These are phyloP conservation scores for Steinernema carpocapsae DNA, from an alignment of 2,888 invertebrate species.

Conservation along the genomic window DNA sequence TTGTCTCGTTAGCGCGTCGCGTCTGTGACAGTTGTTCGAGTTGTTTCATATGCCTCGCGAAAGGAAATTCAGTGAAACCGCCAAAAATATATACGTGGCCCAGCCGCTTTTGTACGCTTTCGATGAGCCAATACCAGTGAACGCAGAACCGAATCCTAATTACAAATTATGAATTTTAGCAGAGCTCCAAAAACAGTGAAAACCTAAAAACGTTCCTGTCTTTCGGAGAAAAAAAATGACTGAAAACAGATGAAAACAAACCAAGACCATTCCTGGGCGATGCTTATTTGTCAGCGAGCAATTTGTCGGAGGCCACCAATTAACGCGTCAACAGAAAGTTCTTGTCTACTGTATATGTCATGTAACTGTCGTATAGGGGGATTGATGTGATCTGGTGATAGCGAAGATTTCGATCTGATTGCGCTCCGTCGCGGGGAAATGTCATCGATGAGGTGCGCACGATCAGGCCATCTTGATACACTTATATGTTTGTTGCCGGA, in stretches of 20 bases:
- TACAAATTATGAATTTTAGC: too few species aligned
- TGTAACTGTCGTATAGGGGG: constrained; percentile 33
- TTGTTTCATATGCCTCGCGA: constrained; percentile 7
- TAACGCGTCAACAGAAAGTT: constrained; percentile 33
- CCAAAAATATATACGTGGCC: too few species aligned
- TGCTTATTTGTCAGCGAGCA: constrained; percentile 27
- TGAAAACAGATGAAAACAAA: background rate
- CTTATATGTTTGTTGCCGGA: constrained; percentile 8
- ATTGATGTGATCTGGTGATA: constrained; percentile 27
- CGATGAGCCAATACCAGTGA: too few species aligned
- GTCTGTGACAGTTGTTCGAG: constrained; percentile 33
- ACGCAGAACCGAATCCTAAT: too few species aligned
- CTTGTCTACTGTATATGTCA: constrained; percentile 32
- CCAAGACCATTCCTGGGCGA: background rate
- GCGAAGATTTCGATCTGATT: constrained; percentile 23
- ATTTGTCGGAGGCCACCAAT: constrained; percentile 29
- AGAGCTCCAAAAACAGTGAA: too few species aligned
- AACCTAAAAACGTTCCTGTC: too few species aligned
- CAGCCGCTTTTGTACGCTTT: too few species aligned
- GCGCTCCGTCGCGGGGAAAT: constrained; percentile 7
- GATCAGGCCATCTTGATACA: background rate
- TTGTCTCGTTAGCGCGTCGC: constrained; percentile 30
- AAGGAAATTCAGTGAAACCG: background rate
- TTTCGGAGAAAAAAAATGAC: too few species aligned
- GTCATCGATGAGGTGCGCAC: constrained; percentile 30